These are phyloP conservation scores for Mormoops blainvillei DNA, from an alignment of 2,113 vertebrate species.

Conservation along the genomic window DNA sequence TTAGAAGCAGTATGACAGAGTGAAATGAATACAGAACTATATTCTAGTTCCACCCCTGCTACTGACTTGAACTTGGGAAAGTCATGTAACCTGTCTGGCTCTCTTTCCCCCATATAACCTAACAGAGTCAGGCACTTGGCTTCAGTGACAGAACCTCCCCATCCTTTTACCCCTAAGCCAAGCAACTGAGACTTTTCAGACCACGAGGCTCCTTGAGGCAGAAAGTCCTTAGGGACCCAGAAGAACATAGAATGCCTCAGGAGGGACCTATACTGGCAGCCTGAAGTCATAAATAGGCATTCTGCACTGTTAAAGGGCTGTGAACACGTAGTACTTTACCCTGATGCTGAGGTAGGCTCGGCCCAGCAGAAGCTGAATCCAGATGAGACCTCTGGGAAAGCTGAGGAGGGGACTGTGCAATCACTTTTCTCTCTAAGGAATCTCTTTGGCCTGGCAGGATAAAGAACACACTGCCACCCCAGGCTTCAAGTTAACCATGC, in stretches of 20 bases:
- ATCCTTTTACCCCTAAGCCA: not conserved
- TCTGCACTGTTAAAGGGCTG: not conserved
- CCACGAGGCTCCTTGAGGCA: not conserved
- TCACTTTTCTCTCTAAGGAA: constrained; percentile 1
- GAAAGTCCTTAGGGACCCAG: not conserved
- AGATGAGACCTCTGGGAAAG: not conserved
- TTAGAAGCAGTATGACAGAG: not conserved
- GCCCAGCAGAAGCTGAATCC: not conserved
- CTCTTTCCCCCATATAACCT: not conserved
- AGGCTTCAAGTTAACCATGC: not conserved
- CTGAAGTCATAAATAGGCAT: constrained; percentile 13
- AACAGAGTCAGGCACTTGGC: not conserved
- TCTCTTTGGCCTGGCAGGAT: not conserved
- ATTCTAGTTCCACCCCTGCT: not conserved
- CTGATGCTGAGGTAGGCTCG: not conserved
- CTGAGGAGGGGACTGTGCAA: not conserved
- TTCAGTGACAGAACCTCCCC: not conserved
- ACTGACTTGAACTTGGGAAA: constrained; percentile 11
- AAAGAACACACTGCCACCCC: not conserved
- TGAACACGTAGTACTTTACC: not conserved
- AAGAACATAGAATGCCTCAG: not conserved
- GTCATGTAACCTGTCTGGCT: not conserved
- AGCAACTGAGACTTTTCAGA: constrained; percentile 17
- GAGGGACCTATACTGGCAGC: not conserved
- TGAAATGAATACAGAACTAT: not conserved